Conservation (phyloP, 2,888 invertebrate genomes). For the Leptogaster cylindrica region DNA sequence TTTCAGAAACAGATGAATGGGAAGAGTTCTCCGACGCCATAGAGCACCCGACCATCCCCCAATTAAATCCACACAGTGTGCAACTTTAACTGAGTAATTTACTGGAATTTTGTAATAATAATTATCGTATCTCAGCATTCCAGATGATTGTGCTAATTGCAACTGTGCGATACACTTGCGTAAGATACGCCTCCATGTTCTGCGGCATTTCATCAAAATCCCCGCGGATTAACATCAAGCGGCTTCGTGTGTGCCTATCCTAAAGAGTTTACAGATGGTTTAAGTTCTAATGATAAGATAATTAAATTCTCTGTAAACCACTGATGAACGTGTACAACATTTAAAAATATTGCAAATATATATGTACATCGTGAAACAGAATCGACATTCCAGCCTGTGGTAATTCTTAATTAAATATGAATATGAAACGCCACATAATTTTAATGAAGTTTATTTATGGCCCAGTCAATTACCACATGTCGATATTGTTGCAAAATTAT, state of each 20-base stretch:
- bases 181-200: not conserved
- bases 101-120: conserved; percentile 2
- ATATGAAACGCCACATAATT: conserved; percentile 3
- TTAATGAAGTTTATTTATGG: conserved; percentile 14
- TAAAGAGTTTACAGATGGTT: not conserved
- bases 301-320: conserved; percentile 14
- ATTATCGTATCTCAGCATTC: conserved; percentile 19
- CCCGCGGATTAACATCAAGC: too few relatives aligned
- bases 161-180: too few relatives aligned
- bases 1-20: too few relatives aligned
- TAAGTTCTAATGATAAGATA: not conserved
- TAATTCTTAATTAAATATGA: conserved; percentile 4
- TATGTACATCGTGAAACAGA: not conserved
- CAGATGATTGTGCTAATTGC: not conserved
- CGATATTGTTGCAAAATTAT: conserved; percentile 3
- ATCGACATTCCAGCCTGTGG: not conserved
- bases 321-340: conserved; percentile 8
- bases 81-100: too few relatives aligned
- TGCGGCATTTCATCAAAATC: too few relatives aligned
- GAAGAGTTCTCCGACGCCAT: too few relatives aligned
- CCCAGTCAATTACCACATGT: too few relatives aligned
- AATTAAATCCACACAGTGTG: conserved; percentile 2
- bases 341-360: not conserved
- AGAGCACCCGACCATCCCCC: too few relatives aligned
- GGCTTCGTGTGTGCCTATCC: not conserved